Evolutionary conservation across 2,888 invertebrate genomes (phyloP), one percentile per base, ranked within the genome.

Genomic region (Mycalesis mineus): DNA sequence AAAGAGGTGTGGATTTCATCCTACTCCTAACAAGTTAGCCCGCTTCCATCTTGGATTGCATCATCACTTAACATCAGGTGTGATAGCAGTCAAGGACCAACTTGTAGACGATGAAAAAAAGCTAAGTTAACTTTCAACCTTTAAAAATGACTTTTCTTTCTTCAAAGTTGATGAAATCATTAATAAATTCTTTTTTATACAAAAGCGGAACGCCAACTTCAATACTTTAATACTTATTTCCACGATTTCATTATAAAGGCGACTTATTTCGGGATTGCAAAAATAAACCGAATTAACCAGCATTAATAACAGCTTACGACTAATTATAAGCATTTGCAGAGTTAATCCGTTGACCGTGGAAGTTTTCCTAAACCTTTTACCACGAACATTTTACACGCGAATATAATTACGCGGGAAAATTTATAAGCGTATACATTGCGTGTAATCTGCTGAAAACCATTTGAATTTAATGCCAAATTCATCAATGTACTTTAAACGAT

Each of bases 281-380:
- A 57, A 60, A 60, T 55, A 52, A 53, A 37, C 48, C 53, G 56
- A 50, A 50, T 61, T 50, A 55, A 52, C 57, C 57, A 52, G 41
- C 60, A 51, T 60, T 51, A 55, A 60, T 55, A 57, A 57, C 60
- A 57, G 61, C 50, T 55, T 57, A 57, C 55, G 62, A 50, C 55
- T 62, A 60, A 60, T 62, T 62, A 62, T 62, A 60, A 55, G 55
- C 49, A 57, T 48, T 55, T 36, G 49, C 36, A 44, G 54, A 53
- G 39, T 58, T 64, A 62, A 64, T 62, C 62, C 60, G 31, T 47
- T 62, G 50, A 55, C 48, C 44, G 57, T 39, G 50, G 53, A 49
- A 62, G 51, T 62, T 62, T 42, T 39, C 55, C 51, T 47, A 39
- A 37, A 36, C 40, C 45, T n/a, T 7, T 9, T 41, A 64, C 57